Evolutionary conservation across 2,888 invertebrate genomes (phyloP), one percentile per base, ranked within the genome.

Genomic region (Platycheirus rosarum): DNA sequence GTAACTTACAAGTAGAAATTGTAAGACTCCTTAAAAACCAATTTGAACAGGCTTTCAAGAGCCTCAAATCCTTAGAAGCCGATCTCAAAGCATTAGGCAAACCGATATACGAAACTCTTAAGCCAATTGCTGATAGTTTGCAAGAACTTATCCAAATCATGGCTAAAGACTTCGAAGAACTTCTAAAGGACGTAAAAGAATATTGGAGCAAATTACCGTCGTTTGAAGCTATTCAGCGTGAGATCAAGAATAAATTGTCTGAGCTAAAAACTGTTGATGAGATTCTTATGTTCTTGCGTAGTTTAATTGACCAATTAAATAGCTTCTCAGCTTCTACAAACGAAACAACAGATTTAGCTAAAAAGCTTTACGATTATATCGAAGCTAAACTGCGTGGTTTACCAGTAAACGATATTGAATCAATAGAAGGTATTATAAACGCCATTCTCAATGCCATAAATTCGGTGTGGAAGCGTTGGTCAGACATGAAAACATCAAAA

Each of bases 311-410:
- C 1, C 91, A 92, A 2, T 62, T 94, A 16, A 92, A 93, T 49
- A 92, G 92, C 8, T 86, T 93, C 8, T 87, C 95, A 53, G 94
- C 95, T n/a, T n/a, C n/a, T 4, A 93, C 94, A 0, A 91, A 92
- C 0, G 95, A 96, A 87, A 88, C 93, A 3, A 92, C 91, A 75
- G 92, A 93, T 14, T 92, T 96, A 85, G 88, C 94, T 37, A 91
- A 92, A 46, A 91, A 92, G 11, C 87, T 94, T 42, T 91, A 92
- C 77, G 90, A 91, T 7, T 96, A 95, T 88, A 86, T 95, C 1
- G 91, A 93, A 75, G 93, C 94, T 91, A 94, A 94, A 91, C 87
- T 95, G 20, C 92, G 92, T 55, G 91, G 93, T 86, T 88, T 91
- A 6, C 46, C 84, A 84, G 91, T 94, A 0, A 93, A 96, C 86